Conservation (phyloP, 2,113 vertebrate species). For the Lonchura striata region DNA sequence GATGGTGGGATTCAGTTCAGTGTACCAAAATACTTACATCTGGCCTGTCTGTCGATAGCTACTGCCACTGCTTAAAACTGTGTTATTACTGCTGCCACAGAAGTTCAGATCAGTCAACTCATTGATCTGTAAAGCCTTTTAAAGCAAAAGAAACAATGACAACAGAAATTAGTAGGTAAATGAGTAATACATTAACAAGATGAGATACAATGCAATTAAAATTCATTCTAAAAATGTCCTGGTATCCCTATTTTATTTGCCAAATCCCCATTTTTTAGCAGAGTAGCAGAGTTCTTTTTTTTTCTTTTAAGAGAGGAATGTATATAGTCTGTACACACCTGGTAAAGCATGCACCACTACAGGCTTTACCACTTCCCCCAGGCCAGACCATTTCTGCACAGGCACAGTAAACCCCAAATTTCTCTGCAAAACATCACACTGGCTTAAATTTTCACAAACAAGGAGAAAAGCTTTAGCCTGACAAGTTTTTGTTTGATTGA, state of each 20-base stretch:
- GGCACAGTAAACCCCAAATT: not conserved
- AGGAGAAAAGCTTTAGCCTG: not conserved
- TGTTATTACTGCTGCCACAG: not conserved
- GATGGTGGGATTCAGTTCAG: not conserved
- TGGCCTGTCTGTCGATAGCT: not conserved
- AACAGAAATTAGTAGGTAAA: not conserved
- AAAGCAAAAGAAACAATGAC: not conserved
- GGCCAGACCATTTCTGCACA: not conserved
- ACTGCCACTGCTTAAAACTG: not conserved
- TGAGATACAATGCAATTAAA: not conserved
- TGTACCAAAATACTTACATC: slow-evolving; percentile 40
- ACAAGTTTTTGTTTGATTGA: not conserved
- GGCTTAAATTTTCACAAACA: not conserved
- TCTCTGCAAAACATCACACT: not conserved
- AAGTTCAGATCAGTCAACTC: slow-evolving; percentile 80
- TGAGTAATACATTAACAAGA: not conserved
- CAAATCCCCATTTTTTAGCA: not conserved
- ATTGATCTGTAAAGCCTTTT: slow-evolving; percentile 83
- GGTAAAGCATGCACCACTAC: accelerated
- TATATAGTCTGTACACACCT: not conserved
- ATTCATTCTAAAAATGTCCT: not conserved
- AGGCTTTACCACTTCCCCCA: not conserved
- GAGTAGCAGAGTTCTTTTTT: not conserved
- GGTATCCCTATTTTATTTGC: not conserved
- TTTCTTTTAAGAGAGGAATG: not conserved